Percentiles rank a stretch among this genome's conserved stretches.
These are phyloP conservation scores for Molossus alvarezi DNA, from an alignment of 2,797 vertebrate species.

Conservation along the genomic window DNA sequence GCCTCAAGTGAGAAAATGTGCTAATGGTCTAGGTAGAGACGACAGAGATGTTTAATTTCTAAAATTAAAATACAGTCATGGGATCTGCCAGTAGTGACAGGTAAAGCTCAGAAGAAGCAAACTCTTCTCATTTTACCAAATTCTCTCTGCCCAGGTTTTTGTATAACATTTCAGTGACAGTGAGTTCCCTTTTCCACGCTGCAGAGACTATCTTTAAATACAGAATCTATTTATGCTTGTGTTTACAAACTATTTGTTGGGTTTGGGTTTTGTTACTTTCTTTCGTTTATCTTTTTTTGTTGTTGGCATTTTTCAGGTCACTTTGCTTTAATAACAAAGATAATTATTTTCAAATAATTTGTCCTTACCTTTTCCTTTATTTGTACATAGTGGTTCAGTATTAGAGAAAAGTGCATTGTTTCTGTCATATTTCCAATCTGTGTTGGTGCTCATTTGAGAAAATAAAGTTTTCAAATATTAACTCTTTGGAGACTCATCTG, in stretches of 20 bases:
- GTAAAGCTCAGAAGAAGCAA: conserved; percentile 84
- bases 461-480: conserved; percentile 93
- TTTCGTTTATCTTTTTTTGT: conserved; percentile 75
- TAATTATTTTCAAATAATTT: conserved; percentile 88
- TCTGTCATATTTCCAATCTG: conserved; percentile 91
- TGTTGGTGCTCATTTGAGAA: conserved; percentile 94
- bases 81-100: conserved; percentile 71
- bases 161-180: conserved; percentile 79
- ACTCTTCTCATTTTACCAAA: conserved; percentile 81
- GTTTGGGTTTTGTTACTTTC: conserved; percentile 84
- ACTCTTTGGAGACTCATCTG: conserved; percentile 32
- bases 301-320: conserved; percentile 89
- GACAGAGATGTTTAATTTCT: conserved; percentile 78
- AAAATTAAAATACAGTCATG: conserved; percentile 59
- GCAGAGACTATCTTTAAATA: conserved; percentile 87
- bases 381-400: conserved; percentile 93
- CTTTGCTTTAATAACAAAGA: conserved; percentile 90
- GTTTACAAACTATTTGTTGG: conserved; percentile 91
- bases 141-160: conserved; percentile 83
- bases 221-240: conserved; percentile 90
- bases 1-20: conserved; percentile 74
- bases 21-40: conserved; percentile 71
- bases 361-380: conserved; percentile 88
- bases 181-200: conserved; percentile 85
- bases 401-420: conserved; percentile 91